A percentile compares a stretch with the other conserved stretches of the same genome.
Evolutionary conservation across 2,113 vertebrate species (phyloP).

Genomic region (Oceanites oceanicus): DNA sequence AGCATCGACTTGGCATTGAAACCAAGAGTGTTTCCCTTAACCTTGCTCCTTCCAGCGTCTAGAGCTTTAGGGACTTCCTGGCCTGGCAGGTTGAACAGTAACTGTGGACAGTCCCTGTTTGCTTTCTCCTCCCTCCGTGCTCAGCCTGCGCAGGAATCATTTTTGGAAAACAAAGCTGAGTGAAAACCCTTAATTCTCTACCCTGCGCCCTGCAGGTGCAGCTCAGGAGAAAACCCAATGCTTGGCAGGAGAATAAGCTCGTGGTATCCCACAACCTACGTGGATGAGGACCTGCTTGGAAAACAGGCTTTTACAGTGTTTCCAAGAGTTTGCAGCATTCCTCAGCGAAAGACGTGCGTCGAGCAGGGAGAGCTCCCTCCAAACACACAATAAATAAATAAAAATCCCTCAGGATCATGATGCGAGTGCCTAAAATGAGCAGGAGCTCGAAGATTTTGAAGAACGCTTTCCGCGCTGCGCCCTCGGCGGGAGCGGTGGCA

Average conservation of each 20-base stretch:
- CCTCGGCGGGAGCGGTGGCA: neutral
- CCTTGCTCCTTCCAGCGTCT: neutral
- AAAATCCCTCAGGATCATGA: rapidly evolving
- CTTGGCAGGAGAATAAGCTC: neutral
- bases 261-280: neutral
- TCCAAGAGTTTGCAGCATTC: neutral
- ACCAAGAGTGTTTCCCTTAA: neutral
- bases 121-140: neutral
- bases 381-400: rapidly evolving
- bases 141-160: rapidly evolving
- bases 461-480: rapidly evolving
- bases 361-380: neutral
- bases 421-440: rapidly evolving
- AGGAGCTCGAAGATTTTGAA: neutral
- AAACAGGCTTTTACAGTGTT: neutral
- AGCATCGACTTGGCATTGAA: rapidly evolving
- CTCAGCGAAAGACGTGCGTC: neutral
- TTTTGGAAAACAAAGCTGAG: neutral
- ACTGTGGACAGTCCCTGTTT: neutral
- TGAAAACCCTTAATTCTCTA: neutral
- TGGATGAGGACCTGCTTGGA: neutral
- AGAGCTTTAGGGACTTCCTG: neutral
- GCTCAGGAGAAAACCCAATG: neutral
- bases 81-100: neutral
- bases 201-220: rapidly evolving